Evolutionary conservation across 2,797 vertebrate species (phyloP), one percentile per base, ranked within the genome.

Genomic region (Parauchenoglanis punctatus): DNA sequence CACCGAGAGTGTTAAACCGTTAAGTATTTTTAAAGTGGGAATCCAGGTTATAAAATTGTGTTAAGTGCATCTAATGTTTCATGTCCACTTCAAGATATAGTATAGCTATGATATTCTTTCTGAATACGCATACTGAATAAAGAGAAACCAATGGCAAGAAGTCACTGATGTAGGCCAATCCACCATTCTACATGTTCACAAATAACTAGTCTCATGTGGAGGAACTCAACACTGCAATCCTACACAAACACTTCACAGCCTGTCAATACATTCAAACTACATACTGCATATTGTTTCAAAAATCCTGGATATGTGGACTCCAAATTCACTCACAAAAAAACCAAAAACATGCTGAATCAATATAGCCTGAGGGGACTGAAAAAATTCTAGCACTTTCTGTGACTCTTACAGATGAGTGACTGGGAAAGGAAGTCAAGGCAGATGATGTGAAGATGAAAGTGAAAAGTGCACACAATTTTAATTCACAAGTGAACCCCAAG

Each of bases 401-500:
- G 75, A 85, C 76, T 82, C 72, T 81, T 61, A 82, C 56, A 76
- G 83, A 70, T 83, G 75, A 44, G 85, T 87, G 70, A 83, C 83
- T 65, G 72, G 58, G 81, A 72, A 85, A 31, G 4, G 80, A 78
- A 87, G 87, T 80, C 56, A 70, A 84, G 54, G 81, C 59, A 88
- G 68, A 67, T 8, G 11, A 87, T 77, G 58, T 52, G 44, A 89
- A 84, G 80, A 81, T 68, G 40, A 35, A 46, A 67, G 61, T 2
- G 65, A 84, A 83, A 86, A 77, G 49, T 20, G 44, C 67, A 80
- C 88, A 92, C 91, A 92, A 90, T 90, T 93, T 94, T 93, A 85
- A 93, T 93, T 91, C 89, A 87, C 76, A 49, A 81, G 73, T 83
- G 81, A 91, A 92, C 88, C 91, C 88, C 91, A 92, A 93, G 90